Evolutionary conservation across 2,113 vertebrate species (phyloP), one percentile per base, ranked within the genome.

Genomic region (Laterallus jamaicensis): DNA sequence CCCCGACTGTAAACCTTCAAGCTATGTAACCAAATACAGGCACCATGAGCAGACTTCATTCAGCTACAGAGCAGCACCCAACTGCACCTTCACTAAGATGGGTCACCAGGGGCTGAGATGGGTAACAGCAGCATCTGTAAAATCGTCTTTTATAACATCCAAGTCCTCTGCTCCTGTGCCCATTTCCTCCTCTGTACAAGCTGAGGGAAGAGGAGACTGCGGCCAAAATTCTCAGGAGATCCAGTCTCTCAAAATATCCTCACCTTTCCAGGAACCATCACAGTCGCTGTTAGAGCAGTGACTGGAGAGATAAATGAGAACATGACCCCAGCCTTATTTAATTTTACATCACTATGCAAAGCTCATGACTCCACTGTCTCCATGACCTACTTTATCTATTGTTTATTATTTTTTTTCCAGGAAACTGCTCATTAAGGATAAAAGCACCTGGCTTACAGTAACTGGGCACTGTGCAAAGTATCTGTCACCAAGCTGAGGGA

Each of bases 381-480:
- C 77, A 92, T 83, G 94, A 93, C 93, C 96, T 71, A 86, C 77
- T 96, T 95, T 97, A 96, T 77, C 95, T 77, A 12, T 74, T 97
- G 97, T 97, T 98, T 97, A 91, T 97, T 97, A 22, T 49, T 95
- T 95, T 96, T 92, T 96, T 77, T 88, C 97, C 97, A 97, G 97
- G 97, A 98, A 98, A 91, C 75, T 55, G 92, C 97, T 98, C 97
- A 97, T 98, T 98, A 97, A 88, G 85, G 87, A 88, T 97, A 96
- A 98, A 97, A 98, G 97, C 97, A 98, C 97, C 97, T 97, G 93
- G 93, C 86, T 98, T 98, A 97, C 98, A 92, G 98, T 95, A 98
- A 98, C 35, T 96, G 74, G 70, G 73, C 79, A 81, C 95, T 95
- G 93, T 83, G 94, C 92, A 97, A 96, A 96, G 52, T 55, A 88